Evolutionary conservation across 2,113 vertebrate species (phyloP), one percentile per base, ranked within the genome.

Genomic region (Hoplias malabaricus): DNA sequence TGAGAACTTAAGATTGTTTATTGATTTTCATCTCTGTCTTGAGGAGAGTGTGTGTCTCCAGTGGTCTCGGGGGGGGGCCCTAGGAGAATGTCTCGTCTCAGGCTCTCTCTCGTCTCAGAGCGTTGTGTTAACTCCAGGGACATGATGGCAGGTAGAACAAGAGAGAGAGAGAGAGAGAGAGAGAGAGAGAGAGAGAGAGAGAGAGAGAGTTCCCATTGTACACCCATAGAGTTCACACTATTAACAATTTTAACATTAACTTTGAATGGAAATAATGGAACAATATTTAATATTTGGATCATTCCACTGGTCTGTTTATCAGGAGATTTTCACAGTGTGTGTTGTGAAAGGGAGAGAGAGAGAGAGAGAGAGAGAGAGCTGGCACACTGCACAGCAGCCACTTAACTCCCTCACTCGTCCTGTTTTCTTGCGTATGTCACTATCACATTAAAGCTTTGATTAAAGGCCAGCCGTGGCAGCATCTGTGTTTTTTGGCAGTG

Each of bases 11-110:
- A 99, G 94, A 99, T 99, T 98, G 96, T 98, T 98, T 99, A 98
- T 98, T 98, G 96, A 99, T 99, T 99, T 98, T 98, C 96, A 98
- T 98, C 96, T 99, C 95, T 97, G 92, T 94, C 94, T 95, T 95
- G 95, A 93, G 92, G 91, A 92, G 92, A 95, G 93, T 94, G 95
- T 96, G 94, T 93, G 93, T 93, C 92, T 95, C 92, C 87, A 92
- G 86, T 46, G 86, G 92, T 93, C 96, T 93, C 92, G 46, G 68
- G 91, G 90, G 91, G 89, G 67, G 75, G 89, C 90, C 90, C 90
- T 90, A 92, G 86, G 91, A 91, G 90, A 87, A 84, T 70, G 87
- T 88, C 86, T 61, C 87, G 84, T 93, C 90, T 88, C 90, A 91
- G 89, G 87, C 85, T n/a, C n/a, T n/a, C 87, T 84, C 80, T 80